phyloP scores from a whole-genome alignment of 2,113 vertebrate species.

The Megaceryle torquata region DNA sequence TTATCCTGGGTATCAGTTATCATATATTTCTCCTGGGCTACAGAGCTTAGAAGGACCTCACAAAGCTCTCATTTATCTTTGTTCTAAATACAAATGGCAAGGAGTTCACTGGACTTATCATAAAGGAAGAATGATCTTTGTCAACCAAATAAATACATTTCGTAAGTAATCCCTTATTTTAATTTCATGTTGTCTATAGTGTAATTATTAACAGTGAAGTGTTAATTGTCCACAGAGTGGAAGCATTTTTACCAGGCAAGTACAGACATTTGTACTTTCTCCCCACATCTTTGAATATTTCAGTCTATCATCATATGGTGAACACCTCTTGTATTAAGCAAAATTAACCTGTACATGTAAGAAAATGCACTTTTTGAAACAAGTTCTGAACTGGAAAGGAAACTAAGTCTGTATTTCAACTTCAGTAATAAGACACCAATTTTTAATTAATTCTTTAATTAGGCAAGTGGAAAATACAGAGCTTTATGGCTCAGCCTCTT shows the following conservation, averaged over 20 bases:
- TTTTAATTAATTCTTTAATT: neutral
- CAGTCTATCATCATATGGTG: neutral
- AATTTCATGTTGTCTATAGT: neutral
- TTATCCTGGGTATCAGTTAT: neutral
- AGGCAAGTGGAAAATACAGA: neutral
- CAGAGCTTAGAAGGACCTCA: neutral
- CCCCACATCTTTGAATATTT: neutral
- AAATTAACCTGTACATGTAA: neutral
- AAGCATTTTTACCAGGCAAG: neutral
- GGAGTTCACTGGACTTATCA: neutral
- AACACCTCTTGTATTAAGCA: neutral
- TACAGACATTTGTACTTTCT: neutral
- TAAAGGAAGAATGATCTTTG: neutral
- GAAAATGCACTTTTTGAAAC: neutral
- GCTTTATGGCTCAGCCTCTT: neutral
- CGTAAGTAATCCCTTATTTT: neutral
- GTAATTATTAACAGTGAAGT: neutral
- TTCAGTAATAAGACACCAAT: neutral
- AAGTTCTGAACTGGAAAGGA: neutral
- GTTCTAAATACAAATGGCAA: neutral
- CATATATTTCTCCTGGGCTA: accelerated
- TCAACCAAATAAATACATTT: neutral
- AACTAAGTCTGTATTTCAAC: accelerated
- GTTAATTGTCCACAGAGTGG: neutral
- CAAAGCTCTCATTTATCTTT: neutral